A percentile compares a stretch with the other conserved stretches of the same genome.
Evolutionary conservation across 2,797 vertebrate genomes (phyloP).

Genomic region (Loriculus beryllinus): DNA sequence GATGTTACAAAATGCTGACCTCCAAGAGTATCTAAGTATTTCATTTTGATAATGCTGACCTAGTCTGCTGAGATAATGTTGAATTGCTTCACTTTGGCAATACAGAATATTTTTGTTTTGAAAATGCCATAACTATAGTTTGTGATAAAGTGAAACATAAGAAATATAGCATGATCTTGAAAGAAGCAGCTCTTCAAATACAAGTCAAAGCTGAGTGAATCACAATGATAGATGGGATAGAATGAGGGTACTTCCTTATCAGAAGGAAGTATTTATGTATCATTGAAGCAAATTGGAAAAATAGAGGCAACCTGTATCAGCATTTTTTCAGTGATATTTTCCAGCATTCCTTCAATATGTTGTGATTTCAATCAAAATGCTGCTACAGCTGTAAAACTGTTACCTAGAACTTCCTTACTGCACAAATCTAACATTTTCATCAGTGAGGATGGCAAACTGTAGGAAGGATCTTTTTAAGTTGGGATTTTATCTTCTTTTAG

Average conservation of each 20-base stretch:
- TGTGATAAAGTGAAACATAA: not conserved
- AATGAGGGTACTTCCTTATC: not conserved
- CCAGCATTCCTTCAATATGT: not conserved
- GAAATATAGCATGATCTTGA: not conserved
- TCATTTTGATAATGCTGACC: not conserved
- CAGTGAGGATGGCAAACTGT: not conserved
- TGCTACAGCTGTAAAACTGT: not conserved
- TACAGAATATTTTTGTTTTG: not conserved
- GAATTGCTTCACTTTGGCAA: not conserved
- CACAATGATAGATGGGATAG: not conserved
- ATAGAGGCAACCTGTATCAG: not conserved
- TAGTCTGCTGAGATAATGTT: not conserved
- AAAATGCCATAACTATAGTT: not conserved
- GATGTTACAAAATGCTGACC: not conserved
- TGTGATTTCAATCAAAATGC: not conserved
- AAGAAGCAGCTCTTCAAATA: not conserved
- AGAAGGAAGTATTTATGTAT: not conserved
- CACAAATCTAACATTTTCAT: not conserved
- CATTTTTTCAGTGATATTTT: not conserved
- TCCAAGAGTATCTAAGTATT: not conserved
- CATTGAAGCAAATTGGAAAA: not conserved
- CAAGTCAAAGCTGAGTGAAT: not conserved
- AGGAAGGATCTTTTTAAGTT: not conserved
- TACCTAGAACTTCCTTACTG: not conserved
- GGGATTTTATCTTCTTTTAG: not conserved